Percentiles rank a stretch among this genome's conserved stretches.
phyloP scores from a whole-genome alignment of 1,140 invertebrate genomes.

The Drosophila pruinosa region DNA sequence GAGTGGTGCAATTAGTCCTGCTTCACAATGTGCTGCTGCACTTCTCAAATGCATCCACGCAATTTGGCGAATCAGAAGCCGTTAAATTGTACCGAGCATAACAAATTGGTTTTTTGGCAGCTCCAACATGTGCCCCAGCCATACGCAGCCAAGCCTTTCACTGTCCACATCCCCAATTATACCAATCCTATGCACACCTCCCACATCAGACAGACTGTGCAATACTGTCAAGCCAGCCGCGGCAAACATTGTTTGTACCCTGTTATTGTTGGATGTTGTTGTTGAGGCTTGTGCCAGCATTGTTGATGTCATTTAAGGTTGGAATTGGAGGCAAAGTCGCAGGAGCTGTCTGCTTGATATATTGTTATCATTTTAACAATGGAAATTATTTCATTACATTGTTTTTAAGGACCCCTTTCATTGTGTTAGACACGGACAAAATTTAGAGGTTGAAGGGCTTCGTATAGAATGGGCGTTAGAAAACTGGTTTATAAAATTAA shows the following conservation, averaged over 20 bases:
- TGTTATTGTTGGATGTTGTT: conserved; percentile 33
- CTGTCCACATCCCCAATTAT: background rate
- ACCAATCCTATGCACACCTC: background rate
- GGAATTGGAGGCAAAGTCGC: background rate
- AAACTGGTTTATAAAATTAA: too few species aligned
- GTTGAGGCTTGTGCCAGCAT: conserved; percentile 34
- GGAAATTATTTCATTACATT: conserved; percentile 81
- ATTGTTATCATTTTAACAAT: conserved; percentile 80
- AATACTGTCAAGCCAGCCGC: conserved; percentile 55
- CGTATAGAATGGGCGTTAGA: too few species aligned
- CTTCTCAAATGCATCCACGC: conserved; percentile 42
- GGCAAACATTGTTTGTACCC: conserved; percentile 32
- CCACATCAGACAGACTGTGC: background rate
- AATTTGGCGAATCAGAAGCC: conserved; percentile 69
- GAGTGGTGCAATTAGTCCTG: conserved; percentile 54
- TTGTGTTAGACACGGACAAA: conserved; percentile 64
- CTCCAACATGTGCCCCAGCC: conserved; percentile 52
- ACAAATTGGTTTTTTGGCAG: conserved; percentile 71
- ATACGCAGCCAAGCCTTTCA: conserved; percentile 37
- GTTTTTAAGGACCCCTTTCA: conserved; percentile 57
- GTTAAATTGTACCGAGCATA: conserved; percentile 72
- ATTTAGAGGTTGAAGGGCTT: too few species aligned
- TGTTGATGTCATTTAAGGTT: conserved; percentile 45
- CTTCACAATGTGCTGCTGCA: conserved; percentile 10
- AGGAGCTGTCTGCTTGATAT: conserved; percentile 69